Conservation (phyloP, 2,113 vertebrate species). For the Tragelaphus buxtoni region DNA sequence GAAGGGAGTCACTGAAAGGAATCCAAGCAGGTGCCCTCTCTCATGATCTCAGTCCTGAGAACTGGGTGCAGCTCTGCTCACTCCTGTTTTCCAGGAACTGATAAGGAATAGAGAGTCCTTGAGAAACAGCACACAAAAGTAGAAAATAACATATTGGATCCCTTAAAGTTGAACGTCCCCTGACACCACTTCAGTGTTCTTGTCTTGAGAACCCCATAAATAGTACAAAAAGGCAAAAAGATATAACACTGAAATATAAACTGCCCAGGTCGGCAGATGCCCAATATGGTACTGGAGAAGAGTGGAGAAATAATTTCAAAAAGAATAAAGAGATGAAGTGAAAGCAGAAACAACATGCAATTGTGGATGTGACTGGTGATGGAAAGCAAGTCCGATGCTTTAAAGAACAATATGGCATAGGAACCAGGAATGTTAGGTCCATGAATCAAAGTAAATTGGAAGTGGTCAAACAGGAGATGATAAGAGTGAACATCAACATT, state of each 20-base stretch:
- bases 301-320: not conserved
- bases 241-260: not conserved
- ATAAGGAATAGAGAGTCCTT: too few species aligned
- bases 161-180: too few species aligned
- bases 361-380: not conserved
- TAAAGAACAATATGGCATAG: not conserved
- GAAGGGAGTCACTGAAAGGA: too few species aligned
- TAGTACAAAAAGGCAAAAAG: not conserved
- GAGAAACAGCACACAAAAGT: too few species aligned
- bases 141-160: too few species aligned
- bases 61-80: too few species aligned
- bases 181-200: not conserved
- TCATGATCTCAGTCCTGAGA: too few species aligned
- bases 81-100: too few species aligned
- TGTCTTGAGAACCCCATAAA: not conserved
- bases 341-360: not conserved
- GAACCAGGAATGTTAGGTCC: not conserved
- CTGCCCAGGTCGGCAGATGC: not conserved
- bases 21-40: too few species aligned
- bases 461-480: not conserved
- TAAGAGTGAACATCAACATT: not conserved
- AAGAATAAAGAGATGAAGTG: not conserved
- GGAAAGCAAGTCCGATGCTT: not conserved
- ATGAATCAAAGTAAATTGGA: not conserved
- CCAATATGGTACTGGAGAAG: not conserved